phyloP scores from a whole-genome alignment of 23 tunicate genomes.

The Diplosoma virens region DNA sequence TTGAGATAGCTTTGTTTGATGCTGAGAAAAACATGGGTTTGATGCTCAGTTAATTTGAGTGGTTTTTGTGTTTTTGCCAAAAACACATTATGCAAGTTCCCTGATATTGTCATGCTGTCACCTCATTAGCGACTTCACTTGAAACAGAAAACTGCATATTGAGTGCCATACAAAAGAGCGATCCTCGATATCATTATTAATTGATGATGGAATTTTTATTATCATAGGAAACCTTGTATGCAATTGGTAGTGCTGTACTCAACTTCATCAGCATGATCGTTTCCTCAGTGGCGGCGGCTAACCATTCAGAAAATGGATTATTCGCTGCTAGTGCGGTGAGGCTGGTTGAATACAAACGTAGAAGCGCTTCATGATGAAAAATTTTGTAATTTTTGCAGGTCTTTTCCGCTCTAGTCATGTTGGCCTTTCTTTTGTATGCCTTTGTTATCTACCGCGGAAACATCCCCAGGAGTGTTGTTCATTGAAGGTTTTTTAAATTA shows the following conservation, averaged over 20 bases:
- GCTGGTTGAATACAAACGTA: background rate
- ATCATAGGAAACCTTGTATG: background rate
- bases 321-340: slow-evolving; percentile 7
- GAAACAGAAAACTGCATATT: too few species aligned
- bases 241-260: background rate
- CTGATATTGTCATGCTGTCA: too few species aligned
- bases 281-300: background rate
- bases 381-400: slow-evolving; percentile 7
- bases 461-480: slow-evolving; percentile 20
- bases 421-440: slow-evolving; percentile 14
- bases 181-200: too few species aligned
- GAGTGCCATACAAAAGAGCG: too few species aligned
- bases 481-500: too few species aligned
- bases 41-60: too few species aligned
- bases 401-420: slow-evolving; percentile 24
- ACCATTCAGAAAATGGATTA: background rate
- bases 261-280: slow-evolving; percentile 3
- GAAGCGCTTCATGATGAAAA: background rate
- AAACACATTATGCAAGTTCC: too few species aligned
- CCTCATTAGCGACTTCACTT: too few species aligned
- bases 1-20: too few species aligned
- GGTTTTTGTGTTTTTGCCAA: too few species aligned
- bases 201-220: too few species aligned
- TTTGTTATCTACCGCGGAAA: slow-evolving; percentile 31
- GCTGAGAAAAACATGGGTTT: too few species aligned